Percentiles rank a stretch among this genome's conserved stretches.
These are phyloP conservation scores for Oostethus manadensis DNA, from an alignment of 2,113 vertebrate genomes.

Conservation along the genomic window DNA sequence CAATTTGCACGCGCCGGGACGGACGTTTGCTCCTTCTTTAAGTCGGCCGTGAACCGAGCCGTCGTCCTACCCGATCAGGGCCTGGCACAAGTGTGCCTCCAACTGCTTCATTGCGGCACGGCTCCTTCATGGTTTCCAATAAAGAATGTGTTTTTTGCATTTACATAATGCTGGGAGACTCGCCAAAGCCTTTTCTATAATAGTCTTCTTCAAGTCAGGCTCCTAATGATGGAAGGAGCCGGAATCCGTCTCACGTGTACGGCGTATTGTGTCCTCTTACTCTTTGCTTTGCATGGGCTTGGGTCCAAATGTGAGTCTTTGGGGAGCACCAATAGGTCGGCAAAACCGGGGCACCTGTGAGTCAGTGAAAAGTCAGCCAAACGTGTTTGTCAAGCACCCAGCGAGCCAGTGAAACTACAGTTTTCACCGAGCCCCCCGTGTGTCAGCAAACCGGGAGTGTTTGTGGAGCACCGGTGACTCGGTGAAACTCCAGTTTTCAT, in stretches of 20 bases:
- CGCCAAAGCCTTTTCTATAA: slow-evolving; percentile 60
- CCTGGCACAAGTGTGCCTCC: slow-evolving; percentile 51
- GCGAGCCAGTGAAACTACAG: too few species aligned
- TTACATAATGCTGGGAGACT: slow-evolving; percentile 58
- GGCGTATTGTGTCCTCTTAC: slow-evolving; percentile 43
- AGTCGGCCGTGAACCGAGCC: slow-evolving; percentile 67
- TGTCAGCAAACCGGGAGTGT: too few species aligned
- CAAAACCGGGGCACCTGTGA: too few species aligned
- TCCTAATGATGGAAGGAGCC: slow-evolving; percentile 51
- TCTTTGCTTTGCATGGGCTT: slow-evolving; percentile 13
- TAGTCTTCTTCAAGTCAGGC: slow-evolving; percentile 60
- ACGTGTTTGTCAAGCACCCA: too few species aligned
- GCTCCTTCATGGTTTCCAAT: slow-evolving; percentile 63
- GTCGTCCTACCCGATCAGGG: slow-evolving; percentile 66
- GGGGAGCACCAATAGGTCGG: too few species aligned
- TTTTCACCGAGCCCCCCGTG: too few species aligned
- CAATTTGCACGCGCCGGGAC: slow-evolving; percentile 67
- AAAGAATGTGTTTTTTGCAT: slow-evolving; percentile 70
- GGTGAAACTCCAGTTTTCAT: too few species aligned
- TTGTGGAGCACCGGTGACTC: too few species aligned
- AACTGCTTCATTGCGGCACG: slow-evolving; percentile 58
- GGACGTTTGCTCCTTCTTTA: slow-evolving; percentile 67
- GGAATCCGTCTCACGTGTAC: slow-evolving; percentile 59
- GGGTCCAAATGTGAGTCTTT: too few species aligned
- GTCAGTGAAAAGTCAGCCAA: too few species aligned